Conservation (phyloP, 2,797 vertebrate species). For the Gymnodraco acuticeps region DNA sequence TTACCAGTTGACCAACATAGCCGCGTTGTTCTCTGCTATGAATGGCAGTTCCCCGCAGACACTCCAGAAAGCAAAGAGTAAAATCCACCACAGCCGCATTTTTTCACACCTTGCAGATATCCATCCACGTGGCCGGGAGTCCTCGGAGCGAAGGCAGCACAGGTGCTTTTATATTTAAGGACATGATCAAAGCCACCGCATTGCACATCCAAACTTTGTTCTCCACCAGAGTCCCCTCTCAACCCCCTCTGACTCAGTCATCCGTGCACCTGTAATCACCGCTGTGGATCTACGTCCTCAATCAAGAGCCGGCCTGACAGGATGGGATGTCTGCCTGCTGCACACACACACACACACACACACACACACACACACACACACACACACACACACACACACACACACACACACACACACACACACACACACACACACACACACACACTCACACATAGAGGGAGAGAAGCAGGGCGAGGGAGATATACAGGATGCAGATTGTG, state of each 20-base stretch:
- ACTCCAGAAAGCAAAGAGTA: conserved; percentile 87
- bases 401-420: conserved; percentile 30
- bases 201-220: conserved; percentile 62
- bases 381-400: conserved; percentile 34
- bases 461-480: conserved; percentile 70
- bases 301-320: conserved; percentile 74
- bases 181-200: conserved; percentile 69
- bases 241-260: conserved; percentile 63
- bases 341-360: conserved; percentile 22
- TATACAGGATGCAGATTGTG: conserved; percentile 94
- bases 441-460: conserved; percentile 31
- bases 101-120: conserved; percentile 67
- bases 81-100: conserved; percentile 89
- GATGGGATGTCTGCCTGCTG: conserved; percentile 77
- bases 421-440: conserved; percentile 26
- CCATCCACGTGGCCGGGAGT: conserved; percentile 66
- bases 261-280: conserved; percentile 71
- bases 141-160: conserved; percentile 63
- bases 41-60: conserved; percentile 92
- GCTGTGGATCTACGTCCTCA: conserved; percentile 54
- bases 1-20: conserved; percentile 97
- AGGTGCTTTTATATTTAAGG: conserved; percentile 56
- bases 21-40: conserved; percentile 93
- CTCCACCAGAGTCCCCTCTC: conserved; percentile 39
- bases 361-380: conserved; percentile 30